Evolutionary conservation across 2,113 vertebrate genomes (phyloP).

Genomic region (Hemiprocne comata): DNA sequence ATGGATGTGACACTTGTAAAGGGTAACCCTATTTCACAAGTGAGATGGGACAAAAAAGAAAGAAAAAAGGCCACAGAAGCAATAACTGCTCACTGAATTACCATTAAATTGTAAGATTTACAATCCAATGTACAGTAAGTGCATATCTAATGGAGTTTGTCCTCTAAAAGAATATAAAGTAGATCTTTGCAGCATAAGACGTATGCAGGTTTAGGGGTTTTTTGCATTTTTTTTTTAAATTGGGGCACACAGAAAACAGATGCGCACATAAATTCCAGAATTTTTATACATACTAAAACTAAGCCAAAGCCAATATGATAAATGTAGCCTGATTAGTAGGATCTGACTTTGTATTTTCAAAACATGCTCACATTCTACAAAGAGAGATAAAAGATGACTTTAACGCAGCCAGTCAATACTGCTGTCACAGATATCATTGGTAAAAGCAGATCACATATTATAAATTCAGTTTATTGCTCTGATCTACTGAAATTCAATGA

Average conservation of each 20-base stretch:
- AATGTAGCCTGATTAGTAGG: slow-evolving; percentile 27
- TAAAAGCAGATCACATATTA: slow-evolving; percentile 57
- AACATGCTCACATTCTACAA: slow-evolving; percentile 39
- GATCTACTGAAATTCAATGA: slow-evolving; percentile 40
- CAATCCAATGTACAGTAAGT: slow-evolving; percentile 83
- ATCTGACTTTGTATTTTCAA: slow-evolving; percentile 47
- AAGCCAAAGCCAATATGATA: slow-evolving; percentile 44
- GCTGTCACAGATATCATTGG: slow-evolving; percentile 36
- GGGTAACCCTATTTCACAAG: slow-evolving; percentile 86
- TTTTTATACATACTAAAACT: slow-evolving; percentile 35
- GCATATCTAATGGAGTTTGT: slow-evolving; percentile 87
- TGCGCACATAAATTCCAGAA: slow-evolving; percentile 27
- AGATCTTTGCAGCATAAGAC: slow-evolving; percentile 71
- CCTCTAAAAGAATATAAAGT: slow-evolving; percentile 83
- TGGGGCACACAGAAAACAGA: slow-evolving; percentile 37
- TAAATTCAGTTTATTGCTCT: slow-evolving; percentile 58
- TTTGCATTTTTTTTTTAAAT: slow-evolving; percentile 44
- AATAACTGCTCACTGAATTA: slow-evolving; percentile 85
- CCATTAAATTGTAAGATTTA: slow-evolving; percentile 88
- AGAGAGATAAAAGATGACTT: slow-evolving; percentile 51
- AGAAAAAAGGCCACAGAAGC: slow-evolving; percentile 84
- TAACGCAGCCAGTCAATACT: slow-evolving; percentile 24
- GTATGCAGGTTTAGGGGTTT: slow-evolving; percentile 62
- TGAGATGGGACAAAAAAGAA: slow-evolving; percentile 82
- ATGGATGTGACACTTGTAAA: slow-evolving; percentile 83